Evolutionary conservation across 92 coral and sea anemone species (phyloP), one percentile per base, ranked within the genome.

Genomic region (Porites cylindrica): DNA sequence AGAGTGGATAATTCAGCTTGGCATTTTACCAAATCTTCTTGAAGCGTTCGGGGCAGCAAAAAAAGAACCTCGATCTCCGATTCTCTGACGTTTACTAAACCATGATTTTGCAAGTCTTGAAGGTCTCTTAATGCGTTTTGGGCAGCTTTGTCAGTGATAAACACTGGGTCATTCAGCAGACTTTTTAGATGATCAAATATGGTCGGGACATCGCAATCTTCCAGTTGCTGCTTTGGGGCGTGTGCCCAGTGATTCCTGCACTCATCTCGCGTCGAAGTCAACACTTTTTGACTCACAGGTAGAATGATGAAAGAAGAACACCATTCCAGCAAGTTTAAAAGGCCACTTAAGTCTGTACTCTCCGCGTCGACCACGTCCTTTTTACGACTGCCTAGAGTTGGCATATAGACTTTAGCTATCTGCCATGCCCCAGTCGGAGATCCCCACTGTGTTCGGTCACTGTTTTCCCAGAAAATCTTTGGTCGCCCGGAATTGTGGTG

Each of bases 351-450:
- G 72, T 94, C 98, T 2, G 96, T 94, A 6, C 84, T 85, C 50
- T 59, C 58, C 2, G 92, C 94, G 54, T 82, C 56, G 67, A 66
- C 70, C 17, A 67, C 43, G 72, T 58, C 90, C 54, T 66, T 82
- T 24, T 58, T 82, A 51, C 71, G 83, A 50, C 43, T 84, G 26
- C 91, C 98, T 43, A 90, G 80, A 43, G 86, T 85, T 6, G 96
- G 91, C 97, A 96, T 96, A 60, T 75, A 96, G 29, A 96, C 70
- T 85, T 96, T 96, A 16, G 98, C 97, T 24, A 94, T 82, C 68
- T 94, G 94, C 98, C 97, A 96, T 13, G 78, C 84, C 20, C 98
- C 98, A 80, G 32, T 64, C 16, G 96, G 97, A 76, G 94, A 93
- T 4, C 69, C 80, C 98, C 98, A 96, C 53, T 84, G 91, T 20